Evolutionary conservation across 2,888 invertebrate species (phyloP), one percentile per base, ranked within the genome.

Genomic region (Tenthredo mesomela): DNA sequence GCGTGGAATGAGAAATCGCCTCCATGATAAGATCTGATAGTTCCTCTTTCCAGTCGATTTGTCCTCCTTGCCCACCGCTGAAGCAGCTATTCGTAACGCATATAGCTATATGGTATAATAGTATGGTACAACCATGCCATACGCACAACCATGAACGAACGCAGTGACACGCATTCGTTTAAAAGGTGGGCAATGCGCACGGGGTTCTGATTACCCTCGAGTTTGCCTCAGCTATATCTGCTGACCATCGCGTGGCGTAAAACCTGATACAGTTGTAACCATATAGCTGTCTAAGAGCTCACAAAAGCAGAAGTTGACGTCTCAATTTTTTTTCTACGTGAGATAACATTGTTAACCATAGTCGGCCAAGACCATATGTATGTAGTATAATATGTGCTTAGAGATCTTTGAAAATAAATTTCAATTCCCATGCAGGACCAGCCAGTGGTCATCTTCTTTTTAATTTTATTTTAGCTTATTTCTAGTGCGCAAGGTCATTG

Each of bases 291-390:
- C 88, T 88, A 88, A 88, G 87, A 88, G 87, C 89, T 88, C 88
- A 90, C 90, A 90, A 90, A 90, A 90, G 90, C 89, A 89, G 88
- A 86, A 88, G 89, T 90, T 89, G 92, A 92, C 91, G 88, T 89
- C 89, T 92, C 92, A 90, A 91, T 92, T 91, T 92, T 92, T 61
- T 92, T 90, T 89, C 83, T 86, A 86, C 88, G 73, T 83, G 78
- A 90, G 91, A 91, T 91, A 91, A 91, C 89, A 91, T 91, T 91
- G 91, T 91, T 82, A n/a, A 47, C 82, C 40, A 40, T 7, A 58
- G 67, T 40, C 43, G 47, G 5, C 65, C 67, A 40, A 67, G 67
- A 65, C 61, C 61, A 25, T 61, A 15, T 37, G 37, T 37, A 33
- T 33, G 29, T 33, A n/a, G n/a, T n/a, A 29, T 29, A 29, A 37